These are phyloP conservation scores for Xerus inauris DNA, from an alignment of 2,113 vertebrate species.

Conservation along the genomic window DNA sequence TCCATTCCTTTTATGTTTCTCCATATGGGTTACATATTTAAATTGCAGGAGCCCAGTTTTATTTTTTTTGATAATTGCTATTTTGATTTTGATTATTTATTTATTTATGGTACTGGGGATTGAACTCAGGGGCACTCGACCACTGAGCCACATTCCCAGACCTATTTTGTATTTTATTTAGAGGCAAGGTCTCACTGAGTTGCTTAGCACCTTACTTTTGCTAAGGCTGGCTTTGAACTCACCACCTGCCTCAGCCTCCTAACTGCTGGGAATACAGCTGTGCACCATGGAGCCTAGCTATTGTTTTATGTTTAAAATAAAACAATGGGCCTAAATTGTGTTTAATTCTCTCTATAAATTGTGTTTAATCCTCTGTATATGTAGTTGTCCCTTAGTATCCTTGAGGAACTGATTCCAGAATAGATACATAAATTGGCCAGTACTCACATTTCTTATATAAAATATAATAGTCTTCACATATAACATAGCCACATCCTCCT, in stretches of 20 bases:
- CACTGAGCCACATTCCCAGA: no score
- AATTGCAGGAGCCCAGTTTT: not conserved
- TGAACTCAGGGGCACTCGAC: no score
- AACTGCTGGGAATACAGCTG: no score
- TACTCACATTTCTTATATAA: not conserved
- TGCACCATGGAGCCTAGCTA: no score
- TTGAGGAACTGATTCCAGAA: not conserved
- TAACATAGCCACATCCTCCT: not conserved
- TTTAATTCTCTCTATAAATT: not conserved
- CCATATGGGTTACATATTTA: not conserved
- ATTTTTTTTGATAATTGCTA: no score
- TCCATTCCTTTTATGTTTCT: slow-evolving; percentile 5
- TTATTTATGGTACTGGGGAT: no score
- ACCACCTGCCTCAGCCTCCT: no score
- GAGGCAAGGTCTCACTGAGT: no score
- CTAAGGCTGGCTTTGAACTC: no score
- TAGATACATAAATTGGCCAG: not conserved
- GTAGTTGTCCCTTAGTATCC: not conserved
- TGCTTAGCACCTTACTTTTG: no score
- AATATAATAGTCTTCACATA: not conserved
- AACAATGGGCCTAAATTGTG: not conserved
- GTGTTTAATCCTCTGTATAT: not conserved
- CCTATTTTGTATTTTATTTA: no score
- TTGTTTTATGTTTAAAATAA: slow-evolving; percentile 16
- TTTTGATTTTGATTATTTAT: not conserved